Evolutionary conservation across 2,113 vertebrate genomes (phyloP).

Genomic region (Cettia cetti): DNA sequence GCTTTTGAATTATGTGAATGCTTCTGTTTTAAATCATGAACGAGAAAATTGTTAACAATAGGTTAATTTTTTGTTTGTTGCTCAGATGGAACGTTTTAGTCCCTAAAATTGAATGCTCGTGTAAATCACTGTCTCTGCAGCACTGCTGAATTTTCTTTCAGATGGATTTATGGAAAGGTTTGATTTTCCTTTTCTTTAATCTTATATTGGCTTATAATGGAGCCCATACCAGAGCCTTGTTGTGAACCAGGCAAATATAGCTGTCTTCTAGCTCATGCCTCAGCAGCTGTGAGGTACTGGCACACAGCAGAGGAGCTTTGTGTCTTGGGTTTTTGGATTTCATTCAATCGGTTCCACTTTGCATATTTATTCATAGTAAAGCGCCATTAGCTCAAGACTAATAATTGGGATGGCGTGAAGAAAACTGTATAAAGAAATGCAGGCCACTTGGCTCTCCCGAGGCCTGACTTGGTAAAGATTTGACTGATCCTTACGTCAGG

Average conservation of each 20-base stretch:
- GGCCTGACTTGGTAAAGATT: background rate
- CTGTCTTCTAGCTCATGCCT: background rate
- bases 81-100: background rate
- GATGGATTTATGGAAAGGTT: background rate
- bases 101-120: background rate
- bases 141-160: background rate
- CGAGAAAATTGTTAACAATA: background rate
- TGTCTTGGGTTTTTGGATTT: background rate
- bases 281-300: background rate
- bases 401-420: background rate
- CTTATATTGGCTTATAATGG: background rate
- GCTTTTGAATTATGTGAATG: background rate
- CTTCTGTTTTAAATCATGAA: conserved; percentile 30
- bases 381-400: background rate
- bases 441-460: background rate
- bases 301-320: conserved; percentile 19
- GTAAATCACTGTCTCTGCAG: background rate
- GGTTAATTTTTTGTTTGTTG: conserved; percentile 2
- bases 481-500: background rate
- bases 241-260: background rate
- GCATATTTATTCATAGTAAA: conserved; percentile 26
- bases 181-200: conserved; percentile 2
- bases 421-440: background rate
- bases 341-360: background rate
- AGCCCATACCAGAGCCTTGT: background rate